These are phyloP conservation scores for Psilanteris sp. DNA, from an alignment of 1,140 invertebrate species.

Conservation along the genomic window DNA sequence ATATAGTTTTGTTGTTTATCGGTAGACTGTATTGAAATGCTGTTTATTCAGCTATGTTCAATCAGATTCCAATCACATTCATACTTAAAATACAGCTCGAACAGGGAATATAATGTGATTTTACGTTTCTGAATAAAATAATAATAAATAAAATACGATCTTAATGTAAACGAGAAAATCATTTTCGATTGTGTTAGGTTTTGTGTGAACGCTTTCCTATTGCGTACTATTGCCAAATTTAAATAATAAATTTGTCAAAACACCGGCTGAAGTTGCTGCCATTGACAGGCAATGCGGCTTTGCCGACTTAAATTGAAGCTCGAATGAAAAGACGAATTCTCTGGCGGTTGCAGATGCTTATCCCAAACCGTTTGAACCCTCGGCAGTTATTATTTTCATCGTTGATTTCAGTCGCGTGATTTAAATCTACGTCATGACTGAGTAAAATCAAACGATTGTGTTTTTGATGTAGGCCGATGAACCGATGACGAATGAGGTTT, in stretches of 20 bases:
- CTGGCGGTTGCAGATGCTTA: conserved; percentile 51
- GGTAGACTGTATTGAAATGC: no score
- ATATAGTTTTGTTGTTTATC: no score
- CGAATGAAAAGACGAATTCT: conserved; percentile 62
- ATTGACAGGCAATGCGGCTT: conserved; percentile 61
- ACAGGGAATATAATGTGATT: no score
- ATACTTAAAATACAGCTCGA: no score
- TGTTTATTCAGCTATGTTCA: no score
- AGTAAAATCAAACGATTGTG: conserved; percentile 65
- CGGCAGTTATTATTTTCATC: conserved; percentile 70
- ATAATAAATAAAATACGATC: no score
- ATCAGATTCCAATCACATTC: no score
- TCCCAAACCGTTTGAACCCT: conserved; percentile 37
- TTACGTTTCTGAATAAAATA: no score
- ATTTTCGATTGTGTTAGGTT: no score
- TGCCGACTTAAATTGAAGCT: conserved; percentile 67
- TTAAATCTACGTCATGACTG: conserved; percentile 35
- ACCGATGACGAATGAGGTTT: conserved; percentile 51
- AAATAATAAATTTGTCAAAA: conserved; percentile 61
- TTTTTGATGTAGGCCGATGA: conserved; percentile 70
- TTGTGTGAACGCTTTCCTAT: no score
- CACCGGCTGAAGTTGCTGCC: conserved; percentile 34
- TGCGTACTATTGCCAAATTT: no score
- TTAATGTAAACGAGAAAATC: no score
- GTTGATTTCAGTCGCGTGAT: conserved; percentile 71